Evolutionary conservation across 2,797 vertebrate genomes (phyloP).

Genomic region (Artibeus lituratus): DNA sequence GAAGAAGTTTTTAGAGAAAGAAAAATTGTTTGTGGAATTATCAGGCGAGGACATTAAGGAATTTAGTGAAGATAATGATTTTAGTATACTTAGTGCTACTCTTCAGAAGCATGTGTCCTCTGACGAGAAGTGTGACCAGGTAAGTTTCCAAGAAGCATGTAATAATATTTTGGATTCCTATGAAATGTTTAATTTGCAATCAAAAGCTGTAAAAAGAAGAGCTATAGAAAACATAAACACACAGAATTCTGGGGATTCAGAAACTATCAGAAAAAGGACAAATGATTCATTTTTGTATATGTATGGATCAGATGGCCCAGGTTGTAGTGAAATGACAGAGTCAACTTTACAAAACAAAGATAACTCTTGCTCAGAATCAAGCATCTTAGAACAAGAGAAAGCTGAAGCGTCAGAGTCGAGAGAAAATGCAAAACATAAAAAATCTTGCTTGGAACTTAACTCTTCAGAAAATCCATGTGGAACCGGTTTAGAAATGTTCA

Average conservation of each 20-base stretch:
- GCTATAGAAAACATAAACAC: constrained; percentile 11
- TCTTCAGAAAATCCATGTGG: constrained; percentile 51
- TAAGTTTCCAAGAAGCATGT: constrained; percentile 72
- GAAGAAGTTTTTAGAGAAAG: constrained; percentile 89
- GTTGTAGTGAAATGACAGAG: constrained; percentile 14
- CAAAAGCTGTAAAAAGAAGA: constrained; percentile 88
- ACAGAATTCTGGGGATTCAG: constrained; percentile 34
- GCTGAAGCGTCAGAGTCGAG: constrained; percentile 18
- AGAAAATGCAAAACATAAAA: constrained; percentile 55
- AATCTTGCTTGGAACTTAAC: background rate
- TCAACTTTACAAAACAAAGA: constrained; percentile 48
- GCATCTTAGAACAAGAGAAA: constrained; percentile 55
- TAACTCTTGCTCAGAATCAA: constrained; percentile 42
- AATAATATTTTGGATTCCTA: constrained; percentile 79
- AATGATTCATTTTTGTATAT: background rate
- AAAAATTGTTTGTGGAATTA: constrained; percentile 88
- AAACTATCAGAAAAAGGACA: constrained; percentile 56
- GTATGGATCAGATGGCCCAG: constrained; percentile 26
- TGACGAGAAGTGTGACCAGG: constrained; percentile 52
- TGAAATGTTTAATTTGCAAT: constrained; percentile 84
- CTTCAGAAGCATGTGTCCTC: constrained; percentile 59
- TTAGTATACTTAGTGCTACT: constrained; percentile 63
- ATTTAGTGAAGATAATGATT: constrained; percentile 78
- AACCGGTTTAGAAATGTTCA: constrained; percentile 58
- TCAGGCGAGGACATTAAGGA: constrained; percentile 86